phyloP scores from a whole-genome alignment of 2,797 vertebrate genomes.

The Cheirogaleus major region DNA sequence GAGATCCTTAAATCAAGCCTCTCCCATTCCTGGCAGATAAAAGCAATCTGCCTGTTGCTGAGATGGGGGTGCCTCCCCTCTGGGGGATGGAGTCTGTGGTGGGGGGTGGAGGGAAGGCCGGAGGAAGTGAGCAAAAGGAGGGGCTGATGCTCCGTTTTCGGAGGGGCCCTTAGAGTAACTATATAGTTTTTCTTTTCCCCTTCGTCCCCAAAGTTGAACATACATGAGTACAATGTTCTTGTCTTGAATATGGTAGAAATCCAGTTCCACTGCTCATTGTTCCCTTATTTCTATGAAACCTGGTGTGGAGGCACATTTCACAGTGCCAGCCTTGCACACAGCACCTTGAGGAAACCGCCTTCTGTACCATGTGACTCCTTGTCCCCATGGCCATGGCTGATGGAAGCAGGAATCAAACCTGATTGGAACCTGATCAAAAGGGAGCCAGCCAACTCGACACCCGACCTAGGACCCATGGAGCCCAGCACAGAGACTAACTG shows the following conservation, averaged over 20 bases:
- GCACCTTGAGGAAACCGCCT: background rate
- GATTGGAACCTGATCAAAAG: background rate
- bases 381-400: background rate
- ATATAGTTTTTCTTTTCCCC: background rate
- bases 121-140: background rate
- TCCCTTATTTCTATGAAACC: background rate
- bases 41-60: background rate
- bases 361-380: background rate
- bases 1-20: constrained; percentile 57
- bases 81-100: background rate
- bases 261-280: background rate
- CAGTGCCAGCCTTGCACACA: too few relatives aligned
- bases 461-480: background rate
- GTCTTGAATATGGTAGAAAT: background rate
- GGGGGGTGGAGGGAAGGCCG: background rate
- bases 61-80: background rate
- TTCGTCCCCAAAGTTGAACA: background rate
- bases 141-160: background rate
- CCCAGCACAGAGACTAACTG: background rate
- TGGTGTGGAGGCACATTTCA: background rate
- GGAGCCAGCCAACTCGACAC: background rate
- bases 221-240: background rate
- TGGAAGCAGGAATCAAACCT: background rate
- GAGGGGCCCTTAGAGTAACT: background rate
- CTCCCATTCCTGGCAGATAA: background rate